Percentiles rank a stretch among this genome's conserved stretches.
Conservation (phyloP, 2,797 vertebrate species). For the Lacerta bilineata region DNA sequence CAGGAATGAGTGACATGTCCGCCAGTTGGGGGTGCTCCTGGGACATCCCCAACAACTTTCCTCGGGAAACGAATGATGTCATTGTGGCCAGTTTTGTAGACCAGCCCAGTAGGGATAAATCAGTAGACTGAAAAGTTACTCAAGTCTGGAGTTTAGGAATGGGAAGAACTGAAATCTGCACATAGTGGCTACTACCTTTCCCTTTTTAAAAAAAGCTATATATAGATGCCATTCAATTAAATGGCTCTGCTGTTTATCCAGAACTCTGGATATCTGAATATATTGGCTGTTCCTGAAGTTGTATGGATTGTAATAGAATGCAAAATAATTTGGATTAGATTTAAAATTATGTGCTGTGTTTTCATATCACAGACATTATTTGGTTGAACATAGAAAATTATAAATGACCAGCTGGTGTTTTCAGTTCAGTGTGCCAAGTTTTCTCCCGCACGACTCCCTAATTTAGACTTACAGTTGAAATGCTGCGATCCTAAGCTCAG, state of each 20-base stretch:
- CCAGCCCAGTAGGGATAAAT: background rate
- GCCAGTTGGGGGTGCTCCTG: background rate
- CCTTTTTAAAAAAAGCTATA: no score
- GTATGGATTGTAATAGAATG: constrained; percentile 17
- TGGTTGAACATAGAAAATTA: constrained; percentile 12
- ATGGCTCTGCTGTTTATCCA: background rate
- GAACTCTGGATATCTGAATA: background rate
- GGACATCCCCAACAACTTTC: no score
- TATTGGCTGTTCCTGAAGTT: background rate
- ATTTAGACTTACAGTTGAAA: background rate
- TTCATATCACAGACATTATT: background rate
- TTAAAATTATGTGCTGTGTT: constrained; percentile 21
- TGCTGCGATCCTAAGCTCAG: background rate
- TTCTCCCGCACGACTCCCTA: constrained; percentile 12
- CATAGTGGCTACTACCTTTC: background rate
- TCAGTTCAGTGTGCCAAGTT: constrained; percentile 41
- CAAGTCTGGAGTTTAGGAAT: background rate
- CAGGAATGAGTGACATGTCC: background rate
- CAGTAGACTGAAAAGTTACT: background rate
- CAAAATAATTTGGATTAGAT: constrained; percentile 52
- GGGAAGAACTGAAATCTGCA: background rate
- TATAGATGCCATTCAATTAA: no score
- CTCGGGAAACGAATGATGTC: background rate
- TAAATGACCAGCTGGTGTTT: background rate
- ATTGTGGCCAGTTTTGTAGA: background rate